A percentile compares a stretch with the other conserved stretches of the same genome.
Evolutionary conservation across 2,888 invertebrate species (phyloP).

Genomic region (Rhingia rostrata): DNA sequence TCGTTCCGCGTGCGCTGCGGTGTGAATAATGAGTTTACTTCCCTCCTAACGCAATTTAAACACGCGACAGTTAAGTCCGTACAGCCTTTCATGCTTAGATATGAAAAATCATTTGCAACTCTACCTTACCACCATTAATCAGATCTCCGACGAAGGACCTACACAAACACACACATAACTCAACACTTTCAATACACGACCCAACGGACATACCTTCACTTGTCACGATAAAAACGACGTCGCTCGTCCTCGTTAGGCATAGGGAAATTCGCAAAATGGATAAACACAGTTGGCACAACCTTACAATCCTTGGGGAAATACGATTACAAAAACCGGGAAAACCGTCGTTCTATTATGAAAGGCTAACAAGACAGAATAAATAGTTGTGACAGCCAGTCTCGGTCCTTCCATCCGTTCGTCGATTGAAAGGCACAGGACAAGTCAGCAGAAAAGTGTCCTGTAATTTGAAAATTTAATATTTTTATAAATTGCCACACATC

Average conservation of each 20-base stretch:
- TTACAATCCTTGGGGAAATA: constrained; percentile 46
- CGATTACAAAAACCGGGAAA: constrained; percentile 20
- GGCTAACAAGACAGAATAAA: constrained; percentile 73
- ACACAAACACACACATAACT: background rate
- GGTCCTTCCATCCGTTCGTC: constrained; percentile 16
- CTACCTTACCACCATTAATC: constrained; percentile 20
- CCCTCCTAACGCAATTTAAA: constrained; percentile 44
- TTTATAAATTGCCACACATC: constrained; percentile 67
- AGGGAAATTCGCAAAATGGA: constrained; percentile 71
- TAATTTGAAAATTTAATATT: constrained; percentile 67
- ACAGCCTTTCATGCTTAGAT: constrained; percentile 28
- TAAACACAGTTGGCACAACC: constrained; percentile 31
- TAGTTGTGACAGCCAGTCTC: constrained; percentile 59
- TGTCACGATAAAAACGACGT: constrained; percentile 6
- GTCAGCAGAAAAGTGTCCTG: constrained; percentile 28
- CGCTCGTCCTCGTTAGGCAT: constrained; percentile 59
- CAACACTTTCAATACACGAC: background rate
- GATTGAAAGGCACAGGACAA: constrained; percentile 20
- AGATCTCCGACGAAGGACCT: constrained; percentile 11
- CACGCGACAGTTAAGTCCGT: constrained; percentile 50
- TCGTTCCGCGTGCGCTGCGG: constrained; percentile 22
- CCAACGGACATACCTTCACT: background rate
- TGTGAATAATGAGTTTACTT: constrained; percentile 47
- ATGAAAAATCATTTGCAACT: constrained; percentile 32
- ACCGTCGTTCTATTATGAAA: constrained; percentile 51